Base-by-base conservation (phyloP, 23 tunicate species). In the Diplosoma virens region DNA sequence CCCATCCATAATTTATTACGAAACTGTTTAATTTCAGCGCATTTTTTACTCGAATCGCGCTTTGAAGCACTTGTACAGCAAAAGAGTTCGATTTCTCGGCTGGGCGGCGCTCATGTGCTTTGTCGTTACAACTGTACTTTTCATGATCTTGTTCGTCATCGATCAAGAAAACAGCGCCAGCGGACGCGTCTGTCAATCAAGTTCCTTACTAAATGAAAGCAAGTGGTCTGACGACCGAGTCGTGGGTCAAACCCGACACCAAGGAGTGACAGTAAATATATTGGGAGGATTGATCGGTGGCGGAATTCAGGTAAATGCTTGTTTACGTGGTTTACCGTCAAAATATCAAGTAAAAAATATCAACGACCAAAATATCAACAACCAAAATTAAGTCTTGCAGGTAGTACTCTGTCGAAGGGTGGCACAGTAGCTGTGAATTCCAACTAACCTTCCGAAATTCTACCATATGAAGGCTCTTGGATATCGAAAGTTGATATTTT, bases 1-100 rank as follows among this genome's bases (percentile, higher is more conserved):
- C n/a, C n/a, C n/a, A n/a, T n/a, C n/a, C n/a, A n/a, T n/a, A n/a
- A n/a, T n/a, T n/a, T n/a, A n/a, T n/a, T n/a, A n/a, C n/a, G n/a
- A n/a, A n/a, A n/a, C n/a, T n/a, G n/a, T n/a, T n/a, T n/a, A n/a
- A n/a, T 61, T 61, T 28, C 84, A 89, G 96, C 76, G 96, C 25
- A 89, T 89, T 24, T 89, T 89, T 60, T 89, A 89, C 71, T 77
- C 96, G 0, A 82, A 89, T 48, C 86, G 83, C 52, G 96, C 96
- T 7, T 47, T 89, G 69, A 89, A 89, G 77, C 96, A 89, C 54
- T 81, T 89, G 36, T 89, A 89, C 88, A 73, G 82, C 84, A 82
- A 76, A 61, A 53, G 78, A 3, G 75, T 82, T 7, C 75, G 96
- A 25, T 60, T 81, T 28, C 69, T 89, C 29, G 78, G 96, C 77